Base-by-base conservation (phyloP, 2,113 vertebrate genomes). In the Numida meleagris region DNA sequence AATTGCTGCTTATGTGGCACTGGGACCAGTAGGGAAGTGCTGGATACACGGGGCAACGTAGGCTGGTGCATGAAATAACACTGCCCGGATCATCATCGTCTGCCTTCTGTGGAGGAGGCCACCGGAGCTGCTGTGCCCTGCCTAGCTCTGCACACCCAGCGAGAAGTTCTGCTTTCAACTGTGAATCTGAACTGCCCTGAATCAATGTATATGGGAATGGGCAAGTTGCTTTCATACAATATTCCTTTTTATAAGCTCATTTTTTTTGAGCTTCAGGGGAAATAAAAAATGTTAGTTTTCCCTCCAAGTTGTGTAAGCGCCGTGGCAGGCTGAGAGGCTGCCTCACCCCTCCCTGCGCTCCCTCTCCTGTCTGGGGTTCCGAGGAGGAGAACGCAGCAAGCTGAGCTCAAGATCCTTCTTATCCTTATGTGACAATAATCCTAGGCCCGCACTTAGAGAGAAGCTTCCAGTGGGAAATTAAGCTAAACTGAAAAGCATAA, bases 401-500 rank as follows among this genome's bases (percentile, higher is more conserved):
- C 45, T 23, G 53, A 80, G 79, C n/a, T 74, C 34, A 82, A 67
- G 75, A 51, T 81, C 86, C 89, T 76, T 90, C 33, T 67, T 42
- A 51, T 51, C 51, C 16, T 87, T 73, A 74, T 71, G 79, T 83
- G 63, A 70, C 81, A 46, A 86, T 94, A 95, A 95, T 93, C 74
- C 86, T 96, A 73, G 59, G 38, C 53, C 70, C 90, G n/a, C 48
- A 71, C 55, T 92, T 90, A 77, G 48, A 94, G 45, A 87, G 66
- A 85, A 94, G 76, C 27, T 95, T 97, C 87, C 88, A 97, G 61
- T 94, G 77, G 89, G 86, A 97, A 97, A 96, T 96, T 95, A 93
- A 93, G 51, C 68, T 96, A 95, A 97, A 77, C 71, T 96, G 94
- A 94, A 96, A 92, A 97, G 75, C 88, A 89, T 96, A 96, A 97